Base-by-base conservation (phyloP, 2,797 vertebrate species). In the Oreochromis grahami region DNA sequence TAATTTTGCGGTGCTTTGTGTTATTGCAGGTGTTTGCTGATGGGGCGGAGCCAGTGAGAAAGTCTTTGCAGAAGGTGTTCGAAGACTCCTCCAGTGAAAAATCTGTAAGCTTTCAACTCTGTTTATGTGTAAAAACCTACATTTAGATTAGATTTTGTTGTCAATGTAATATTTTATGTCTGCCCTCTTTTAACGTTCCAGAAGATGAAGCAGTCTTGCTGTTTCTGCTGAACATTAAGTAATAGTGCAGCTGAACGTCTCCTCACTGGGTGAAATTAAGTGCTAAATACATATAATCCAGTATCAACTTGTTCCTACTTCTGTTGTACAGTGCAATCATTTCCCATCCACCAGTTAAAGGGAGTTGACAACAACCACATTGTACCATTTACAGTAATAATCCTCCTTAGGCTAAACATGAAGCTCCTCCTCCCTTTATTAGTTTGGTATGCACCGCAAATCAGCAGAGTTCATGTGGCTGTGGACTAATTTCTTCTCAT, bases 11-110 rank as follows among this genome's bases (percentile, higher is more conserved):
- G 12, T 72, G 77, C 29, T 86, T 12, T 86, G 50, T 86, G 48
- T 55, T 38, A 19, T 87, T 87, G 88, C 94, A 99, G 98, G 97
- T 99, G 80, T 99, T 99, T 79, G 97, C 96, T 74, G 98, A 98
- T 76, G 97, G 97, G 77, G 94, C 93, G 3, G 97, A 98, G 15
- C 93, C 97, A 0, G 94, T 96, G 65, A 98, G 96, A 94, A 98
- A 97, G 85, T 97, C 97, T 38, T 86, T 98, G 14, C 98, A 98
- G 86, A 96, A 96, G 55, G 97, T 97, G 94, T 97, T 98, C 79
- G 97, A 98, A 10, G 98, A 96, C 80, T 85, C 95, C 0, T 32
- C 88, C 86, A 96, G 94, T 26, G 95, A 96, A 83, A 96, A 91
- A 92, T 95, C 95, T 86, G 96, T 97, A 93, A 96, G 95, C 41